Percentiles rank a stretch among this genome's conserved stretches.
Evolutionary conservation across 1,140 invertebrate species (phyloP).

Genomic region (Augochlora pura): DNA sequence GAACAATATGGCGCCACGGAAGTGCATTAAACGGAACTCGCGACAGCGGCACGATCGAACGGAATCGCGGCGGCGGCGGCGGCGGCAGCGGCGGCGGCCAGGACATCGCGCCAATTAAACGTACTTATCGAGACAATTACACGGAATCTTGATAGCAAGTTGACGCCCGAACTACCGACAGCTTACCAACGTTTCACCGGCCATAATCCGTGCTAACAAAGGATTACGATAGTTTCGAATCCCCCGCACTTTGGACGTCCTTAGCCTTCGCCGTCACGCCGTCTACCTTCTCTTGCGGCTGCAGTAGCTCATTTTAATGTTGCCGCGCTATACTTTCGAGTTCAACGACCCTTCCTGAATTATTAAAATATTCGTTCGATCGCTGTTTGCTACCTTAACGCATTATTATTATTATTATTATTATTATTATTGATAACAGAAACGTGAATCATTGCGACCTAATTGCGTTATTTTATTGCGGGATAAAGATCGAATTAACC

Average conservation of each 20-base stretch:
- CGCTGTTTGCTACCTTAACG: too few species aligned
- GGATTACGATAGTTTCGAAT: conserved; percentile 33
- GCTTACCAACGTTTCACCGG: conserved; percentile 19
- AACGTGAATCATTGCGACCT: too few species aligned
- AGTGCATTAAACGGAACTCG: neutral
- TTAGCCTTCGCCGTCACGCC: neutral
- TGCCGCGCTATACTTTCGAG: too few species aligned
- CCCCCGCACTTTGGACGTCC: neutral
- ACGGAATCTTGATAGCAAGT: conserved; percentile 46
- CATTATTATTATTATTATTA: too few species aligned
- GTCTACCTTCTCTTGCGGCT: too few species aligned
- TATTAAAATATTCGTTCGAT: too few species aligned
- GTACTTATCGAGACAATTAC: conserved; percentile 40
- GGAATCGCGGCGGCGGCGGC: neutral
- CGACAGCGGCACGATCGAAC: conserved; percentile 3
- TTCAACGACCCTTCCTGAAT: too few species aligned
- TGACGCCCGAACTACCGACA: conserved; percentile 29
- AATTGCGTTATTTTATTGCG: too few species aligned
- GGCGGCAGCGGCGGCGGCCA: neutral
- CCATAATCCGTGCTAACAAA: conserved; percentile 38
- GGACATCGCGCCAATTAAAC: conserved; percentile 29
- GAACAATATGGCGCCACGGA: neutral
- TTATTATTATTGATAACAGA: too few species aligned
- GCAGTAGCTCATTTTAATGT: too few species aligned
- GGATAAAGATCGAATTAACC: too few species aligned